Percentiles rank a stretch among this genome's conserved stretches.
These are phyloP conservation scores for Gymnogyps californianus DNA, from an alignment of 2,113 vertebrate species.

Conservation along the genomic window DNA sequence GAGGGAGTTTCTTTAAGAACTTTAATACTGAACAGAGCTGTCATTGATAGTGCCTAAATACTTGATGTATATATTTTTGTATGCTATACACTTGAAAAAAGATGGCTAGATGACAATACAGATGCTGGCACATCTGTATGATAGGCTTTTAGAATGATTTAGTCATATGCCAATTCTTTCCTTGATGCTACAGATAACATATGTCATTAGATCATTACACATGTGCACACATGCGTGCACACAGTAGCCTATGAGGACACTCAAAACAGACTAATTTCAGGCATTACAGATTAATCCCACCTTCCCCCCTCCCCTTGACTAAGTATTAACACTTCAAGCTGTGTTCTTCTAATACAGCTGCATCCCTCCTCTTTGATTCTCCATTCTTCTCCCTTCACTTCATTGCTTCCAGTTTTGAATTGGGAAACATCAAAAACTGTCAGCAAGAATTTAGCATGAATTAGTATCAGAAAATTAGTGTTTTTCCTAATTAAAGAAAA, in stretches of 20 bases:
- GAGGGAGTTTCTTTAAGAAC: background rate
- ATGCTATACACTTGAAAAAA: background rate
- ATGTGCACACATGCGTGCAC: background rate
- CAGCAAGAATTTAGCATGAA: slow-evolving; percentile 4
- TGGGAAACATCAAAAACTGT: background rate
- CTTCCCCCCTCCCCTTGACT: background rate
- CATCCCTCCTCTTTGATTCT: background rate
- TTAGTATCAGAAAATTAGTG: slow-evolving; percentile 35
- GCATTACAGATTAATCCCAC: background rate
- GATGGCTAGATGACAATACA: background rate
- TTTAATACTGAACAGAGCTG: background rate
- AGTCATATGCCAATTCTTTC: background rate
- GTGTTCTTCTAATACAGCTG: background rate
- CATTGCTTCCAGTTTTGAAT: slow-evolving; percentile 25
- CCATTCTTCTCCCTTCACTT: background rate
- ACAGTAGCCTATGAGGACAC: background rate
- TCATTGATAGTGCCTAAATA: background rate
- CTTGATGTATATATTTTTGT: background rate
- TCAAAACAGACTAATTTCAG: background rate
- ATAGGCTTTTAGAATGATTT: background rate
- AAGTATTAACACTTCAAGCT: background rate
- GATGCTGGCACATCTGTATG: background rate
- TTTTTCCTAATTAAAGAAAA: slow-evolving; percentile 41
- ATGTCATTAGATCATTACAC: background rate
- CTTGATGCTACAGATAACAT: background rate